Evolutionary conservation across 35 echinoderm and acorn worm genomes (phyloP).

Genomic region (Lytechinus variegatus): DNA sequence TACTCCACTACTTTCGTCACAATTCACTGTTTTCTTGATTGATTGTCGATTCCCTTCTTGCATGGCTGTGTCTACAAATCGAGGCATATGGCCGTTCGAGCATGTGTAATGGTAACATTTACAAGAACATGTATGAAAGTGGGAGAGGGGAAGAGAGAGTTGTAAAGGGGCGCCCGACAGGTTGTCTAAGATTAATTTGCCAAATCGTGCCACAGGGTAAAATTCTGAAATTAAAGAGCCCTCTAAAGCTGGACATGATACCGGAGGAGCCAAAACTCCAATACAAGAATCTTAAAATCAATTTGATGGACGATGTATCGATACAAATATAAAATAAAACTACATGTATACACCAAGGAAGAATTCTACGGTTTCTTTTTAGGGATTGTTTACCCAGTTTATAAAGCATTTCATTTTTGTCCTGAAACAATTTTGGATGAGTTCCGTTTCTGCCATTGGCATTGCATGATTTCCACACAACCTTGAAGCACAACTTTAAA

Average conservation of each 20-base stretch:
- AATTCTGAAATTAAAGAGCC: slow-evolving; percentile 19
- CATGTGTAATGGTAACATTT: neutral
- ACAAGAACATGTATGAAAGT: neutral
- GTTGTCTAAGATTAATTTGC: slow-evolving; percentile 20
- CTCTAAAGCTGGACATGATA: neutral
- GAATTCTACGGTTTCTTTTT: neutral
- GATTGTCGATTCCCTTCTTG: neutral
- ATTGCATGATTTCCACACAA: too few species aligned
- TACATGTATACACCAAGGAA: neutral
- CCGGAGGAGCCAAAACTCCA: neutral
- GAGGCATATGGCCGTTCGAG: neutral
- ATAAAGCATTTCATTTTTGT: too few species aligned
- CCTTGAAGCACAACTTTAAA: too few species aligned
- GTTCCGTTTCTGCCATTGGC: too few species aligned
- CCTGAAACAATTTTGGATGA: too few species aligned
- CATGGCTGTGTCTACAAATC: neutral
- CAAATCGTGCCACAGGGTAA: neutral
- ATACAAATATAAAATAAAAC: neutral
- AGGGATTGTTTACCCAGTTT: neutral
- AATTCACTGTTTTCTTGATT: neutral
- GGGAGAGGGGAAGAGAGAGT: neutral
- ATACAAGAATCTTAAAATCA: neutral
- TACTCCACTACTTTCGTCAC: neutral
- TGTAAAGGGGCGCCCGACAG: neutral
- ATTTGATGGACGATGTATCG: neutral